Evolutionary conservation across 92 coral and sea anemone genomes (phyloP).

Genomic region (Siderastrea radians): DNA sequence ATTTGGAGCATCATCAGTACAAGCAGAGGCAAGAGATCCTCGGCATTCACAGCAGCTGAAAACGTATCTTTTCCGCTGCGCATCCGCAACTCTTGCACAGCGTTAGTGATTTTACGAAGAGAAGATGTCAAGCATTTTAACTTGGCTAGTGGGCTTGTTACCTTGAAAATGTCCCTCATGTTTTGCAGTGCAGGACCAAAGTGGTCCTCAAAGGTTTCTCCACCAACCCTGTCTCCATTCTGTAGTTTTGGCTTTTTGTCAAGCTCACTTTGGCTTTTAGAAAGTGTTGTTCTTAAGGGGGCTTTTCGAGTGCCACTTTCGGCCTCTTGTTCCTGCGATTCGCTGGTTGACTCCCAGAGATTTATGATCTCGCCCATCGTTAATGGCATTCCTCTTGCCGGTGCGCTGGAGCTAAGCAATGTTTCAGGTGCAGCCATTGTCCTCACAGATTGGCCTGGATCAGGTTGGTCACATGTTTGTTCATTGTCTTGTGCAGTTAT

Average conservation of each 20-base stretch:
- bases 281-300: conserved; percentile 42
- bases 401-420: conserved; percentile 77
- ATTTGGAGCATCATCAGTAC: conserved; percentile 95
- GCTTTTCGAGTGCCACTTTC: conserved; percentile 4
- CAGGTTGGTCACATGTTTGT: conserved; percentile 3
- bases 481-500: conserved; percentile 49
- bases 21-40: conserved; percentile 91
- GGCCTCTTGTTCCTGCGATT: neutral
- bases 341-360: conserved; percentile 58
- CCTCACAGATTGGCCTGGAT: neutral
- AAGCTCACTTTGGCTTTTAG: conserved; percentile 77
- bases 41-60: conserved; percentile 94
- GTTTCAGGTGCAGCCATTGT: conserved; percentile 6
- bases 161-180: conserved; percentile 86
- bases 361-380: conserved; percentile 72
- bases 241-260: conserved; percentile 1
- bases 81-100: conserved; percentile 87
- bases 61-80: conserved; percentile 78
- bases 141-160: conserved; percentile 82
- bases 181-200: conserved; percentile 95
- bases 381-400: conserved; percentile 31
- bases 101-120: conserved; percentile 84
- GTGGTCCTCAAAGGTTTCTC: conserved; percentile 90
- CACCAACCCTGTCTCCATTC: conserved; percentile 41
- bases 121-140: conserved; percentile 92